Evolutionary conservation across 2,797 vertebrate species (phyloP), one percentile per base, ranked within the genome.

Genomic region (Chelmon rostratus): DNA sequence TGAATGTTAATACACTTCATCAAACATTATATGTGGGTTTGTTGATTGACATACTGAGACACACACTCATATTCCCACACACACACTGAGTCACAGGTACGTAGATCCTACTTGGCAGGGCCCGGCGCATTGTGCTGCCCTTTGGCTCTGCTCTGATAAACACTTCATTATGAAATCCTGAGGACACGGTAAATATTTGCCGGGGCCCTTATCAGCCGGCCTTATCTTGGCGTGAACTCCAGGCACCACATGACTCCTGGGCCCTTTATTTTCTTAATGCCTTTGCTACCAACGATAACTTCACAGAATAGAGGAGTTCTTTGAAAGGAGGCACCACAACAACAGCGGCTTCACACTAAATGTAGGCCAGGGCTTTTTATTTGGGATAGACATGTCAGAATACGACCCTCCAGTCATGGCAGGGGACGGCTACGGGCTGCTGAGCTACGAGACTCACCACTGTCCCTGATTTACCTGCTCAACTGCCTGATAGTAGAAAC

Each of bases 151-250:
- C 88, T 83, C 90, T 91, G 92, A 95, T 95, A 94, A 96, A 96
- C 93, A 95, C 90, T 93, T 94, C 89, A 93, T 95, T 91, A 94
- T 95, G 91, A 94, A 95, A 95, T 92, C 88, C 90, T 93, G 87
- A 95, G 91, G 87, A 93, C 92, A 94, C 90, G 68, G 93, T 96
- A 93, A 95, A 95, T 96, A 96, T 96, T 96, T 95, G 90, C 88
- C 73, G 49, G 77, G 42, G 53, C 40, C 47, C 84, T 93, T 95
- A 96, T 95, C 93, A 28, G 67, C 64, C 70, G 12, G 68, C 77
- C 91, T 94, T 96, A 96, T 95, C 95, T 94, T 84, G 80, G 87
- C 80, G 73, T 94, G 92, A 95, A 94, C 94, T 92, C 89, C 87
- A 81, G 62, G 90, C 89, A 83, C 93, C 85, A 52, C 91, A 92